Conservation (phyloP, 2,888 invertebrate species). For the Drosophila seclusa region DNA sequence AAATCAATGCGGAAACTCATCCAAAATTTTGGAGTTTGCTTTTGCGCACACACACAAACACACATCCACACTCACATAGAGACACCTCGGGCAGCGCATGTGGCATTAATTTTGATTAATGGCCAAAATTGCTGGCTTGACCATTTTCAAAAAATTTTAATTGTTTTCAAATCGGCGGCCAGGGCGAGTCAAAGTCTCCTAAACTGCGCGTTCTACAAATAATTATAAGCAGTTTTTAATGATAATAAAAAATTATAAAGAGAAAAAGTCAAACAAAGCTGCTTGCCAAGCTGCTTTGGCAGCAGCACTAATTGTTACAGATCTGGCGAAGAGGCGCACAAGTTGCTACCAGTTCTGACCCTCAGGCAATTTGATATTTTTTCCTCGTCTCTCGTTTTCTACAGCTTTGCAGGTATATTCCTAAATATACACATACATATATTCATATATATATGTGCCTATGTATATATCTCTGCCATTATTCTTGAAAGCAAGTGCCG, state of each 20-base stretch:
- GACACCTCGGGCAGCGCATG: slow-evolving; percentile 66
- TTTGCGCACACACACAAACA: slow-evolving; percentile 23
- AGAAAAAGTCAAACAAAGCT: slow-evolving; percentile 67
- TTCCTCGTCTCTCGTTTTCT: slow-evolving; percentile 13
- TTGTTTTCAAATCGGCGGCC: slow-evolving; percentile 76
- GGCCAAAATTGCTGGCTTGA: slow-evolving; percentile 72
- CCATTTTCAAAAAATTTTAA: slow-evolving; percentile 73
- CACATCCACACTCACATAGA: slow-evolving; percentile 11
- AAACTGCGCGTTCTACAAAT: slow-evolving; percentile 75
- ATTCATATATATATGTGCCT: slow-evolving; percentile 1
- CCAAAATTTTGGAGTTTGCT: slow-evolving; percentile 29
- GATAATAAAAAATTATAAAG: slow-evolving; percentile 54
- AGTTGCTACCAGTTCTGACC: slow-evolving; percentile 75
- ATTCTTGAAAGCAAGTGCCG: slow-evolving; percentile 74
- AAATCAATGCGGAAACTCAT: slow-evolving; percentile 73
- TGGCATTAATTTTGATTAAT: slow-evolving; percentile 84
- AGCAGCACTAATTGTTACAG: slow-evolving; percentile 80
- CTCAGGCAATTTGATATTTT: slow-evolving; percentile 43
- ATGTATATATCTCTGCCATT: slow-evolving; percentile 14
- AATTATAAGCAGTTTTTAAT: slow-evolving; percentile 80
- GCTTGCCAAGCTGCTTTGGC: slow-evolving; percentile 45
- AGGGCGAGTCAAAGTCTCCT: slow-evolving; percentile 66
- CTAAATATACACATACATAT: slow-evolving; percentile 24
- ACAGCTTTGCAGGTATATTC: slow-evolving; percentile 13
- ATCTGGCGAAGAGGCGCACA: slow-evolving; percentile 73